These are phyloP conservation scores for Ceratotherium simum DNA, from an alignment of 2,113 vertebrate species.

Conservation along the genomic window DNA sequence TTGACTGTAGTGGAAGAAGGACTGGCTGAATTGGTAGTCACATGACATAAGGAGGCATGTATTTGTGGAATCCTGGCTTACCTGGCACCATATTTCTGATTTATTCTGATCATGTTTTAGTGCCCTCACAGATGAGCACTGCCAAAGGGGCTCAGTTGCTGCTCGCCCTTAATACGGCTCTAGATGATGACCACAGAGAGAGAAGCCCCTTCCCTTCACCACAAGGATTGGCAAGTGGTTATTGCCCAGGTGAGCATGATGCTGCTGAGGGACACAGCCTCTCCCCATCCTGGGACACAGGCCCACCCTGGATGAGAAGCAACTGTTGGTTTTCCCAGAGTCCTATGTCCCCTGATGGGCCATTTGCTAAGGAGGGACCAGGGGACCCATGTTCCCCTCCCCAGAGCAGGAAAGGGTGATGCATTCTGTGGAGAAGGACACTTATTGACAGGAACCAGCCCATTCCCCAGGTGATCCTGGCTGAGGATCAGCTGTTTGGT, in stretches of 20 bases:
- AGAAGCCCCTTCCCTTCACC: background rate
- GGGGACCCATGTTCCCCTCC: background rate
- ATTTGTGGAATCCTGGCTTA: background rate
- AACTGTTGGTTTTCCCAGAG: background rate
- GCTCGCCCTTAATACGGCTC: background rate
- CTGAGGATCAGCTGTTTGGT: background rate
- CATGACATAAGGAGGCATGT: background rate
- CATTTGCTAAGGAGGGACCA: background rate
- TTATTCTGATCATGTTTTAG: background rate
- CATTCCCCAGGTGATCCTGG: background rate
- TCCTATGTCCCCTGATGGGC: background rate
- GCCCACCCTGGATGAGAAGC: background rate
- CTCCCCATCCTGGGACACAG: background rate
- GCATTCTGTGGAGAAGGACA: background rate
- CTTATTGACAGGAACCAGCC: background rate
- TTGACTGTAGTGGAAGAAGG: background rate
- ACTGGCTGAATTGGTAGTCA: background rate
- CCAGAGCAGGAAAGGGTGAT: background rate
- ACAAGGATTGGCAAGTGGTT: background rate
- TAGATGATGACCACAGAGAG: background rate
- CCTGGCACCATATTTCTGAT: background rate
- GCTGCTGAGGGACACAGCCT: background rate
- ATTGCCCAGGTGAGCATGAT: accelerated
- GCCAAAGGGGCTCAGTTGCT: background rate
- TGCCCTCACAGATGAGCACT: background rate